phyloP scores from a whole-genome alignment of 2,797 vertebrate species.

The Lagocephalus sceleratus region DNA sequence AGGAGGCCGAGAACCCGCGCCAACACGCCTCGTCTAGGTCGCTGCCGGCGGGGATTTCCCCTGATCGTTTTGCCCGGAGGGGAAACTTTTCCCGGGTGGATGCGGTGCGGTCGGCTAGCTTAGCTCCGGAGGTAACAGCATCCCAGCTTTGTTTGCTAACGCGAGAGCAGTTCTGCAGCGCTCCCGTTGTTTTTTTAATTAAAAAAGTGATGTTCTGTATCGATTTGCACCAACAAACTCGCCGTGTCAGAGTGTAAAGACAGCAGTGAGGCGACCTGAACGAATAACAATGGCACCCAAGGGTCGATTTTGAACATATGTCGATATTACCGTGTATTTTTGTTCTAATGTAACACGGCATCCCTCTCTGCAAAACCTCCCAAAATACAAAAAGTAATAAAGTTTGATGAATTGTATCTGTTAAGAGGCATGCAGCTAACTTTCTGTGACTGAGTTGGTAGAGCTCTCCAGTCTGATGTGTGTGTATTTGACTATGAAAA shows the following conservation, averaged over 20 bases:
- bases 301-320: not conserved
- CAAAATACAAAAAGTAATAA: not conserved
- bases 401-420: not conserved
- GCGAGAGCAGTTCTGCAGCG: not conserved
- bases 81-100: slow-evolving; percentile 22
- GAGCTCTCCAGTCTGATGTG: not conserved
- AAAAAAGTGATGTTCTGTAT: too few relatives aligned
- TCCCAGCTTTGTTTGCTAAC: slow-evolving; percentile 29
- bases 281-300: not conserved
- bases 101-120: slow-evolving; percentile 21
- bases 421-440: not conserved
- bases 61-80: not conserved
- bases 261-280: not conserved
- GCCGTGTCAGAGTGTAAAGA: too few relatives aligned
- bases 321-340: not conserved
- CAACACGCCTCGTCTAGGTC: too few relatives aligned
- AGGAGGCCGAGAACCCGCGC: slow-evolving; percentile 30
- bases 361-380: not conserved
- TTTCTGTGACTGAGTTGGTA: not conserved
- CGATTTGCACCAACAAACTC: too few relatives aligned
- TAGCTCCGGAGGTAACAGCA: slow-evolving; percentile 38
- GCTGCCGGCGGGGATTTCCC: too few relatives aligned
- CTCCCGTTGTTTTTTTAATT: too few relatives aligned
- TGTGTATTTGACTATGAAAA: not conserved
- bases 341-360: not conserved